Conservation (phyloP, 1,140 invertebrate species). For the Drosophila ercepeae region DNA sequence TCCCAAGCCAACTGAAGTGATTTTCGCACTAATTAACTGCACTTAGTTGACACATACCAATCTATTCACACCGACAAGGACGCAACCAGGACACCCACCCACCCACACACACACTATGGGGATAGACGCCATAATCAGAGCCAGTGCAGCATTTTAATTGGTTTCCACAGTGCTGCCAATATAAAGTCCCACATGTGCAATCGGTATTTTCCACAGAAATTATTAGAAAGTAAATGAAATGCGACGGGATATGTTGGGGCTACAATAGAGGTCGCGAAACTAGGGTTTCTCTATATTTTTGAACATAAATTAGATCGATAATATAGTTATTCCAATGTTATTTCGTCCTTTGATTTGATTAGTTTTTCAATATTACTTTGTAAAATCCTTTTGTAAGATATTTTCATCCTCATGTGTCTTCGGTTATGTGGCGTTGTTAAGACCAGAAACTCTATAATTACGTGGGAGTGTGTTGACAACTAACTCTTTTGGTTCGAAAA, state of each 20-base stretch:
- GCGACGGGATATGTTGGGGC: slow-evolving; percentile 18
- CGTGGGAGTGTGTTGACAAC: slow-evolving; percentile 64
- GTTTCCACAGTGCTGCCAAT: slow-evolving; percentile 72
- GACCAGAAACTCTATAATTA: slow-evolving; percentile 62
- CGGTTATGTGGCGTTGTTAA: slow-evolving; percentile 25
- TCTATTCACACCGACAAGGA: slow-evolving; percentile 64
- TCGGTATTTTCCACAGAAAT: slow-evolving; percentile 80
- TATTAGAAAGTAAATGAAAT: slow-evolving; percentile 79
- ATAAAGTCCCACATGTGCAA: slow-evolving; percentile 81
- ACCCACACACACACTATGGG: not conserved
- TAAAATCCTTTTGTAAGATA: too few species aligned
- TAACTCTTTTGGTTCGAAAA: slow-evolving; percentile 26
- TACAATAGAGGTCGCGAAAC: not conserved
- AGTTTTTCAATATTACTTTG: too few species aligned
- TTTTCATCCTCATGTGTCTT: not conserved
- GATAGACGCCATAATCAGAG: slow-evolving; percentile 62
- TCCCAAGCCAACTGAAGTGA: slow-evolving; percentile 80
- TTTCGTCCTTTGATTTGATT: not conserved
- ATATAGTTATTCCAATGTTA: too few species aligned
- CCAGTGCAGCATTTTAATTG: slow-evolving; percentile 80
- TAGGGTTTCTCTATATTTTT: not conserved
- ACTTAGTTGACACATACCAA: slow-evolving; percentile 82
- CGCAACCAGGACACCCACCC: slow-evolving; percentile 4
- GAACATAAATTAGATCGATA: too few species aligned
- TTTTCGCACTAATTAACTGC: slow-evolving; percentile 82